Evolutionary conservation across 2,113 vertebrate genomes (phyloP).

Genomic region (Rhineura floridana): DNA sequence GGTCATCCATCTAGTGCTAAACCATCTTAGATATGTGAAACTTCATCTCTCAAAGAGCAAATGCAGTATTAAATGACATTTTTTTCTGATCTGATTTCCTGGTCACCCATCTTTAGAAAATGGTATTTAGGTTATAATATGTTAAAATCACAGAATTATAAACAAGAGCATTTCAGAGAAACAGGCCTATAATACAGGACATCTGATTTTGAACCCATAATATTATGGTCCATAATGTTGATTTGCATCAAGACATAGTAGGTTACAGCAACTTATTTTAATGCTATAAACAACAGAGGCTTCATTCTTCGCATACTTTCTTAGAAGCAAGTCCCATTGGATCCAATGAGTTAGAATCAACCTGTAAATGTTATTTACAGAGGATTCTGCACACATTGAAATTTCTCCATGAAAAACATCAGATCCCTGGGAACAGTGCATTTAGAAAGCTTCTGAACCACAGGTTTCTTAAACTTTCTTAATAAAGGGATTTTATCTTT

Average conservation of each 20-base stretch:
- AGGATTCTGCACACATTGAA: background rate
- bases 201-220: background rate
- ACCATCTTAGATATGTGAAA: too few relatives aligned
- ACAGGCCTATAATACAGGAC: background rate
- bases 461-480: background rate
- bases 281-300: background rate
- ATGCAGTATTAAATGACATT: constrained; percentile 25
- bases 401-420: background rate
- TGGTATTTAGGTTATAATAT: background rate
- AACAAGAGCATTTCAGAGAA: background rate
- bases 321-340: background rate
- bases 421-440: background rate
- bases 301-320: background rate
- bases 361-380: background rate
- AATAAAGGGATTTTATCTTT: background rate
- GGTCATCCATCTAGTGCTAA: too few relatives aligned
- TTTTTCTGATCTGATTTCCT: constrained; percentile 33
- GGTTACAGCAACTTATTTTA: background rate
- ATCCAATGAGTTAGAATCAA: background rate
- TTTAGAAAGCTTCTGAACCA: background rate
- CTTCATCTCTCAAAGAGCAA: constrained; percentile 8
- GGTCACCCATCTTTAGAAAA: constrained; percentile 10
- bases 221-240: background rate
- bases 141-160: background rate
- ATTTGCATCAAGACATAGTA: background rate